Evolutionary conservation across 1,140 invertebrate species (phyloP).

Genomic region (Drosophila mojavensis): DNA sequence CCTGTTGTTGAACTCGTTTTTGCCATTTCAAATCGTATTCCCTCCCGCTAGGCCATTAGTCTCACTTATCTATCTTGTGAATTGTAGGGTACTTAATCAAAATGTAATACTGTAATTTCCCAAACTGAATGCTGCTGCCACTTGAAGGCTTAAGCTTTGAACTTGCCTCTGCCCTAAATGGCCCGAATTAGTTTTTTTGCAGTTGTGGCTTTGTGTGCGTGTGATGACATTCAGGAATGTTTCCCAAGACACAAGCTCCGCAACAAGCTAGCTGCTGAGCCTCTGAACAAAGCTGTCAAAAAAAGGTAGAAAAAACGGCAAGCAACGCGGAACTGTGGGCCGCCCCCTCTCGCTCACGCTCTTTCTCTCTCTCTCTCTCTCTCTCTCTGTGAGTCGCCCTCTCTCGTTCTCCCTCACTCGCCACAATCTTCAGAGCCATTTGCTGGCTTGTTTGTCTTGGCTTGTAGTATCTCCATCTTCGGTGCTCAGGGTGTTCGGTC

Average conservation of each 20-base stretch:
- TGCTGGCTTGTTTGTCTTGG: conserved; percentile 36
- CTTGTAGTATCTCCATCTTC: conserved; percentile 50
- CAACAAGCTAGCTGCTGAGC: conserved; percentile 19
- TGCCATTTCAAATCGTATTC: not conserved
- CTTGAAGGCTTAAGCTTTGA: conserved; percentile 41
- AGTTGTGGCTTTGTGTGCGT: conserved; percentile 21
- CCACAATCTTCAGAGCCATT: conserved; percentile 12
- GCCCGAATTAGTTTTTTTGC: conserved; percentile 46
- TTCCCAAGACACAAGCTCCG: conserved; percentile 44
- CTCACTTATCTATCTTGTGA: conserved; percentile 23
- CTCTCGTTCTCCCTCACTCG: not conserved
- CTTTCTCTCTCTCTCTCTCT: not conserved
- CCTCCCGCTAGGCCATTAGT: conserved; percentile 9
- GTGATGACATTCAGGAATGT: conserved; percentile 55
- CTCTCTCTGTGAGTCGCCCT: not conserved
- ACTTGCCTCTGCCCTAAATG: conserved; percentile 52
- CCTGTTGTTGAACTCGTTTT: not conserved
- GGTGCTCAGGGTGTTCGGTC: conserved; percentile 29
- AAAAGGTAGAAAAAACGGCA: conserved; percentile 33
- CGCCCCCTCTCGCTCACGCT: not conserved
- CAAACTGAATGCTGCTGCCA: conserved; percentile 24
- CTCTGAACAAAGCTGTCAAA: conserved; percentile 55
- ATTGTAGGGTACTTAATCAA: conserved; percentile 40
- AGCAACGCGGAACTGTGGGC: conserved; percentile 42
- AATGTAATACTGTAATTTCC: conserved; percentile 40